phyloP scores from a whole-genome alignment of 92 coral and sea anemone genomes.

The Heteractis magnifica region DNA sequence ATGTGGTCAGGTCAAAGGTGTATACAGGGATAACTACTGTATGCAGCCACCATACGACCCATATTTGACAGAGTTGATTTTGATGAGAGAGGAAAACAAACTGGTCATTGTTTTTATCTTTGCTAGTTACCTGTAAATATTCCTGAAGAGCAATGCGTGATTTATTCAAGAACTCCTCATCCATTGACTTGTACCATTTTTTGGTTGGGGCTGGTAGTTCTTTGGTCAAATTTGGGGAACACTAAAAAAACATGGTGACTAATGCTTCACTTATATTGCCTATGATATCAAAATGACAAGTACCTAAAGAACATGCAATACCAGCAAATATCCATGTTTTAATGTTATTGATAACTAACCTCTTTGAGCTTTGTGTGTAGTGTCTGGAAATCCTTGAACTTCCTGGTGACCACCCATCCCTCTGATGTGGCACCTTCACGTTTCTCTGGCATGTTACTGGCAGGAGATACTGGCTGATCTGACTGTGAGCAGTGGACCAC shows the following conservation, averaged over 20 bases:
- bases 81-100: background rate
- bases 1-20: too few species aligned
- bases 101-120: background rate
- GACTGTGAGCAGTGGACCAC: slow-evolving; percentile 87
- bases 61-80: background rate
- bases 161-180: slow-evolving; percentile 81
- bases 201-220: slow-evolving; percentile 93
- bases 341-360: slow-evolving; percentile 36
- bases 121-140: slow-evolving; percentile 72
- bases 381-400: slow-evolving; percentile 83
- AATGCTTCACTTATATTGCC: background rate
- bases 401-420: slow-evolving; percentile 96
- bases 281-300: too few species aligned
- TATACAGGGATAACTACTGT: too few species aligned
- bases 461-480: slow-evolving; percentile 28
- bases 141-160: slow-evolving; percentile 77
- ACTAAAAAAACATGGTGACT: slow-evolving; percentile 39
- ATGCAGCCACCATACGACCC: too few species aligned
- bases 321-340: too few species aligned
- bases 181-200: slow-evolving; percentile 93
- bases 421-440: slow-evolving; percentile 59
- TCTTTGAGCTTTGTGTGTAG: slow-evolving; percentile 92
- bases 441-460: slow-evolving; percentile 37
- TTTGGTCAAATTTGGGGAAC: slow-evolving; percentile 79
- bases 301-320: too few species aligned